These are phyloP conservation scores for Pseudotriccus pelzelni DNA, from an alignment of 2,797 vertebrate genomes.

Conservation along the genomic window DNA sequence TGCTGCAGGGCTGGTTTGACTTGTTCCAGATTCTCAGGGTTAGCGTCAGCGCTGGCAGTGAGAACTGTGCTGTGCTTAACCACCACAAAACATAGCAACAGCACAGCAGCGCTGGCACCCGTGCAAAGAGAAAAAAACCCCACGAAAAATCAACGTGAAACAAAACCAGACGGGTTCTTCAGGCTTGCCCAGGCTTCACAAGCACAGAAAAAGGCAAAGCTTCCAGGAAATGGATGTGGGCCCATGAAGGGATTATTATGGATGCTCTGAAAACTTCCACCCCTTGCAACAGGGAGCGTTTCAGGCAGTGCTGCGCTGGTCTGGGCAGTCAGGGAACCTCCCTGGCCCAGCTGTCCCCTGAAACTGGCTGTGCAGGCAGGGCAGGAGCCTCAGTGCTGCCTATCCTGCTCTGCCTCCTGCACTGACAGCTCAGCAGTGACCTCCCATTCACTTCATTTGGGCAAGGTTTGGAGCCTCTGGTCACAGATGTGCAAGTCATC, in stretches of 20 bases:
- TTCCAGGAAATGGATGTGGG: conserved; percentile 24
- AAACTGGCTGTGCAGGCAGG: not conserved
- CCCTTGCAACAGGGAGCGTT: not conserved
- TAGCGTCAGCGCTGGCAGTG: conserved; percentile 70
- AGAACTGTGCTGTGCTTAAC: conserved; percentile 15
- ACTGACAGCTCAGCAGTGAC: not conserved
- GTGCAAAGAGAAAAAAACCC: not conserved
- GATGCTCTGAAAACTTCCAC: not conserved
- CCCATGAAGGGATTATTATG: not conserved
- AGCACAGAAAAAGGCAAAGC: not conserved
- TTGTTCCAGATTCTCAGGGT: conserved; percentile 39
- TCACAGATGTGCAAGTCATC: not conserved
- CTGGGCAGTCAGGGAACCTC: not conserved
- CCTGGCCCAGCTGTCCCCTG: not conserved
- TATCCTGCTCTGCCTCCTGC: not conserved
- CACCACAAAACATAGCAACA: conserved; percentile 70
- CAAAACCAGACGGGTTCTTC: conserved; percentile 45
- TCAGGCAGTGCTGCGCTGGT: not conserved
- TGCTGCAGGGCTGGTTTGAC: conserved; percentile 8
- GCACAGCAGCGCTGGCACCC: conserved; percentile 37
- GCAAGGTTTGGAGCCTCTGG: not conserved
- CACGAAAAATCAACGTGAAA: not conserved
- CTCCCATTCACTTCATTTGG: fast-evolving
- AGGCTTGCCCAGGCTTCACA: not conserved
- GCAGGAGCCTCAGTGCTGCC: not conserved